Evolutionary conservation across 1,140 invertebrate species (phyloP), one percentile per base, ranked within the genome.

Genomic region (Drosophila sturtevanti): DNA sequence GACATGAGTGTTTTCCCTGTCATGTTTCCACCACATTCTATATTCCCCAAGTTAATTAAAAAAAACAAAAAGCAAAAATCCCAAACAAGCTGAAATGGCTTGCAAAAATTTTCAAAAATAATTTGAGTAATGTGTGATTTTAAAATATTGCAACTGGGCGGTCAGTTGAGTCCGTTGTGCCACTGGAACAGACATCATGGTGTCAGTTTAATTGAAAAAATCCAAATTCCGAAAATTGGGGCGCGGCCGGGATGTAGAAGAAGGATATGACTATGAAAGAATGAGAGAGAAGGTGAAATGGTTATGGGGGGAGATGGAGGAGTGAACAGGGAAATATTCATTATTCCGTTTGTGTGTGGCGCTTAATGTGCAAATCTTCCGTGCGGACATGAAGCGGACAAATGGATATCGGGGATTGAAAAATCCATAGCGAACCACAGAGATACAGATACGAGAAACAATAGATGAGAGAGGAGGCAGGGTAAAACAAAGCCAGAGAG

Each of bases 61-160:
- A 90, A 34, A 16, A 34, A 68, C 65, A 62, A 51, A 48, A 62
- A 55, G 52, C 71, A 74, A 44, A 31, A 11, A 75, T 74, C 71
- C 72, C 73, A 38, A 22, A 64, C 65, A 72, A 77, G 18, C 34
- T 2, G 34, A 16, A 35, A 14, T 14, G 60, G 63, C 65, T 38
- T 37, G 35, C 59, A 54, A 59, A 76, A 78, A 86, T 70, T 73
- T 67, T 66, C 79, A 89, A 89, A 90, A 87, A 78, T 54, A 74
- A 90, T 90, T 90, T 90, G 87, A 90, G 81, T 87, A 90, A 90
- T 90, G 86, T 90, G 86, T 86, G 86, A 90, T 90, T 90, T 90
- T 90, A 82, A 87, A 87, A 89, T 87, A 87, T 77, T 75, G 69
- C 65, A 73, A 63, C 63, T 69, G 59, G 38, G 35, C 74, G 59